Percentiles rank a stretch among this genome's conserved stretches.
Evolutionary conservation across 2,113 vertebrate species (phyloP).

Genomic region (Ornithorhynchus anatinus): DNA sequence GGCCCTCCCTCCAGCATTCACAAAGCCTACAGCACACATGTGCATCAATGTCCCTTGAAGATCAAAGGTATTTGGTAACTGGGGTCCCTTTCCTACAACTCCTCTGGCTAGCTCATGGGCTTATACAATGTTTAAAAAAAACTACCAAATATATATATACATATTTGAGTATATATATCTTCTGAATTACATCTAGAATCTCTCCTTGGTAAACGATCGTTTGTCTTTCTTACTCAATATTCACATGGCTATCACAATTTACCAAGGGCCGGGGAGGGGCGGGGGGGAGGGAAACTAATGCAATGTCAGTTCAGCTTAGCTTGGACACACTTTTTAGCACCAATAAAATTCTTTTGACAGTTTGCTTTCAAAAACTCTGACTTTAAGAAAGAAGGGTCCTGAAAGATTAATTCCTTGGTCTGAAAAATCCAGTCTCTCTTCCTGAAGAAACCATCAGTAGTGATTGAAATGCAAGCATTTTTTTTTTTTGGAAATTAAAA

Average conservation of each 20-base stretch:
- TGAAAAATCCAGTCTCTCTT: no score
- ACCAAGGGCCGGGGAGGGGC: no score
- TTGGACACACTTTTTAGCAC: background rate
- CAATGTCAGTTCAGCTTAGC: background rate
- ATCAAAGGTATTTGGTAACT: slow-evolving; percentile 16
- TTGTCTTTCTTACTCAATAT: background rate
- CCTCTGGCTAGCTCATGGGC: background rate
- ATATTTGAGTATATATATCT: no score
- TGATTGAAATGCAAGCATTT: background rate
- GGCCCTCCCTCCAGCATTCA: background rate
- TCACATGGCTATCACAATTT: fast-evolving
- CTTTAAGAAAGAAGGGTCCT: no score
- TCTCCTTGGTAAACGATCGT: background rate
- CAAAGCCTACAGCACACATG: background rate
- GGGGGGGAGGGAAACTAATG: background rate
- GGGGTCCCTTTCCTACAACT: slow-evolving; percentile 4
- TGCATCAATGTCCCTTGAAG: background rate
- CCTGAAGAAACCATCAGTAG: background rate
- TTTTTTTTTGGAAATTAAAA: background rate
- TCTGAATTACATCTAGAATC: background rate
- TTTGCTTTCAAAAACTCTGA: fast-evolving
- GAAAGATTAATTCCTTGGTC: no score
- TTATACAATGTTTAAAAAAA: background rate
- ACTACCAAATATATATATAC: background rate
- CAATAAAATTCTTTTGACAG: background rate